A percentile compares a stretch with the other conserved stretches of the same genome.
These are phyloP conservation scores for Acrocyrtus sp. DNA, from an alignment of 2,888 invertebrate genomes.

Conservation along the genomic window DNA sequence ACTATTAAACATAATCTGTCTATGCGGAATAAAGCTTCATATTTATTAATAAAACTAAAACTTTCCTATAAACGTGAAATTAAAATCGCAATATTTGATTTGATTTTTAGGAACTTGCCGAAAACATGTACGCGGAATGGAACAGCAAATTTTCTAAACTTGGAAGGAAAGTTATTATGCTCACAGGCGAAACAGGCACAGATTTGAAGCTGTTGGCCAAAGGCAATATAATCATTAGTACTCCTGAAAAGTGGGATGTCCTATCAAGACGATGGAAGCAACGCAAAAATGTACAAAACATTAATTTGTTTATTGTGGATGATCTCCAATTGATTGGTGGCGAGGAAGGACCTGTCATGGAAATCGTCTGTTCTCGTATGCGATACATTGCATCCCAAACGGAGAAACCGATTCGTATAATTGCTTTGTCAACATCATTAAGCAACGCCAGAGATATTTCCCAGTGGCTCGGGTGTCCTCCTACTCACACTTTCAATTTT, in stretches of 20 bases:
- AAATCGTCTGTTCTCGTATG: constrained; percentile 91
- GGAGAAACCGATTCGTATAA: constrained; percentile 87
- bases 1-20: neutral
- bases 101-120: constrained; percentile 75
- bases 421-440: constrained; percentile 92
- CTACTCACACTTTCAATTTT: constrained; percentile 97
- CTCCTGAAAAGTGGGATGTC: constrained; percentile 99
- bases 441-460: constrained; percentile 96
- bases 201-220: constrained; percentile 89
- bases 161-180: constrained; percentile 80
- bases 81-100: constrained; percentile 3
- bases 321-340: constrained; percentile 92
- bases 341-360: constrained; percentile 92
- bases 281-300: constrained; percentile 96
- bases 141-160: constrained; percentile 84
- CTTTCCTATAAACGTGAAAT: too few species aligned
- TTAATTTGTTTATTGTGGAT: constrained; percentile 95
- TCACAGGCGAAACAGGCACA: constrained; percentile 97
- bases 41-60: too few species aligned
- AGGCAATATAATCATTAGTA: constrained; percentile 95
- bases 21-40: neutral
- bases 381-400: constrained; percentile 95
- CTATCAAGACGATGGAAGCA: constrained; percentile 98
- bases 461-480: constrained; percentile 95
- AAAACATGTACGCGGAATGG: constrained; percentile 92